Percentiles rank a stretch among this genome's conserved stretches.
These are phyloP conservation scores for Serranochromis macrocephalus DNA, from an alignment of 2,113 vertebrate species.

Conservation along the genomic window DNA sequence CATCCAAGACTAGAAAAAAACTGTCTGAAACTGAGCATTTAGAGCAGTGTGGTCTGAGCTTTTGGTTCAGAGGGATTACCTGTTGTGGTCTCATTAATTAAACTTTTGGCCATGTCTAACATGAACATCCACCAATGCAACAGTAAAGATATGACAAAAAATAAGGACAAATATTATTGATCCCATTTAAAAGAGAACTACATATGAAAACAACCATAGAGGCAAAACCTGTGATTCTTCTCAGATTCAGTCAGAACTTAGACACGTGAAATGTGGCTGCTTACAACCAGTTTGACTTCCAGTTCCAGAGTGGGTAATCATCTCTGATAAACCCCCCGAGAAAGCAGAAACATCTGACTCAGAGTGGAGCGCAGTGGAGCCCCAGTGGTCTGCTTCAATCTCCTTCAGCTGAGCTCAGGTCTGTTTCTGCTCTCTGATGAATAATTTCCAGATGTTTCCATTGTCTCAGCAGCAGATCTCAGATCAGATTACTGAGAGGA, in stretches of 20 bases:
- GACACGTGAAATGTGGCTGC: background rate
- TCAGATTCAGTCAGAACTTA: background rate
- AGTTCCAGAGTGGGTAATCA: background rate
- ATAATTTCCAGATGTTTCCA: background rate
- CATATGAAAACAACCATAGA: background rate
- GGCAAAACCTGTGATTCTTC: background rate
- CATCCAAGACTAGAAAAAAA: background rate
- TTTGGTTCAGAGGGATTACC: background rate
- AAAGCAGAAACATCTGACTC: background rate
- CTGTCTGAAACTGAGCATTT: background rate
- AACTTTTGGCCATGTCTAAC: fast-evolving
- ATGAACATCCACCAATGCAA: background rate
- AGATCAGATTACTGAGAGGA: background rate
- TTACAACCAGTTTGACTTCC: background rate
- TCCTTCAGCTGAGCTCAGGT: background rate
- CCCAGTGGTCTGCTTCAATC: background rate
- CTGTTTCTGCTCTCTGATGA: background rate
- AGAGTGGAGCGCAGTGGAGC: background rate
- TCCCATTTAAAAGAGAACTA: background rate
- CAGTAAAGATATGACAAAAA: background rate
- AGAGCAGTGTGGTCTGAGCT: background rate
- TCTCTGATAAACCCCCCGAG: background rate
- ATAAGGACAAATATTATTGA: background rate
- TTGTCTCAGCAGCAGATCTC: background rate
- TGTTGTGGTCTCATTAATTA: background rate